phyloP scores from a whole-genome alignment of 2,113 vertebrate genomes.

The Speoplatyrhinus poulsoni region DNA sequence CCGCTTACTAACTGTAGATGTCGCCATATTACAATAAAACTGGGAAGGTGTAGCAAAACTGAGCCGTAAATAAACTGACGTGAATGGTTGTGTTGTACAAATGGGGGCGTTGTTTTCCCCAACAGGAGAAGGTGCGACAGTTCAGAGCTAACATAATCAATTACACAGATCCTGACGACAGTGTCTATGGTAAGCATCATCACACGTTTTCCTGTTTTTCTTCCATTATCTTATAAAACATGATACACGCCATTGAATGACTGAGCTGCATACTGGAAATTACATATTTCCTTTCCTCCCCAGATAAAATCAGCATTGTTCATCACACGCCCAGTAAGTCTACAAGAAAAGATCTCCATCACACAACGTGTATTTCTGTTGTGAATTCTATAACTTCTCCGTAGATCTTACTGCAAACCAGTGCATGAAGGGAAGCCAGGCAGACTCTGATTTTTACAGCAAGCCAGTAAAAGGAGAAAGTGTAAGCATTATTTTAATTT shows the following conservation, averaged over 20 bases:
- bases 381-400: slow-evolving; percentile 22
- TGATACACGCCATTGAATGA: slow-evolving; percentile 2
- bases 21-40: too few species aligned
- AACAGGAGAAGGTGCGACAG: slow-evolving; percentile 66
- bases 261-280: slow-evolving; percentile 27
- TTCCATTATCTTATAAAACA: neutral
- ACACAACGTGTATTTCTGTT: slow-evolving; percentile 17
- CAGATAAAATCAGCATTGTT: slow-evolving; percentile 78
- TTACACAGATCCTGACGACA: slow-evolving; percentile 50
- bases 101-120: neutral
- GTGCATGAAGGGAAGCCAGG: slow-evolving; percentile 38
- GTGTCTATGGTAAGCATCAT: slow-evolving; percentile 67
- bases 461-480: slow-evolving; percentile 67
- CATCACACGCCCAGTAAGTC: slow-evolving; percentile 73
- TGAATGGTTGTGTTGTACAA: neutral
- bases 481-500: slow-evolving; percentile 36
- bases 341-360: slow-evolving; percentile 26
- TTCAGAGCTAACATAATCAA: slow-evolving; percentile 50
- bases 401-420: slow-evolving; percentile 48
- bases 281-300: slow-evolving; percentile 23
- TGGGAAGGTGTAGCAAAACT: neutral
- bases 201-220: neutral
- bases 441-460: slow-evolving; percentile 65
- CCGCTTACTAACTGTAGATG: too few species aligned
- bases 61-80: neutral